A percentile compares a stretch with the other conserved stretches of the same genome.
These are phyloP conservation scores for Mesitornis unicolor DNA, from an alignment of 2,113 vertebrate species.

Conservation along the genomic window DNA sequence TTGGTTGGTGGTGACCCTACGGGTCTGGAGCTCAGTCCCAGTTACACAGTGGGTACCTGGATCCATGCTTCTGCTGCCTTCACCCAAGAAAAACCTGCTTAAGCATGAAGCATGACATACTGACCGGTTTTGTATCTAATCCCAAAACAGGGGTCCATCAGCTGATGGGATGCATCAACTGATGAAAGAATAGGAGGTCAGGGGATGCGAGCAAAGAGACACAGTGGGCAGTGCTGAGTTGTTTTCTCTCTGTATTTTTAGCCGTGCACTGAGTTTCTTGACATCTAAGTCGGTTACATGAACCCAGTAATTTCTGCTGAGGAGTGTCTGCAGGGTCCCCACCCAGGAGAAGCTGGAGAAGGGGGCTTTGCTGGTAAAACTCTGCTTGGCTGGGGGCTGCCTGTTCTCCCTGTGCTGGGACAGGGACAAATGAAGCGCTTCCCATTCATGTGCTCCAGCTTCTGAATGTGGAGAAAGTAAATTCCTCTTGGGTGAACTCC, in stretches of 20 bases:
- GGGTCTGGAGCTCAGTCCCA: neutral
- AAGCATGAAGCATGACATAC: neutral
- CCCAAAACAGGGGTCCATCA: neutral
- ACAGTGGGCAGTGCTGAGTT: neutral
- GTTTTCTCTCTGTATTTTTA: neutral
- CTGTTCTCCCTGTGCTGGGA: neutral
- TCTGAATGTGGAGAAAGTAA: neutral
- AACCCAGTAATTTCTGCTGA: neutral
- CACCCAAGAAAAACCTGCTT: neutral
- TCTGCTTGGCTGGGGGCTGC: neutral
- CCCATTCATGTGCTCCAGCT: rapidly evolving
- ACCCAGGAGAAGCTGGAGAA: neutral
- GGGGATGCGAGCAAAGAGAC: neutral
- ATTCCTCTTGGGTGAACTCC: neutral
- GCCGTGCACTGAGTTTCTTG: neutral
- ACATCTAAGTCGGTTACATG: neutral
- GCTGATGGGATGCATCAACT: neutral
- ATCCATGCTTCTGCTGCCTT: rapidly evolving
- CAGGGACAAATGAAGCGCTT: neutral
- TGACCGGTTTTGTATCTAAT: neutral
- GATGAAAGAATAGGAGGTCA: neutral
- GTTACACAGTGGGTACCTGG: neutral
- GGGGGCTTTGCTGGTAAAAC: neutral
- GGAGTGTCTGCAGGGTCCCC: neutral
- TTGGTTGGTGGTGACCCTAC: neutral